phyloP scores from a whole-genome alignment of 2,113 vertebrate genomes.

The Odontesthes bonariensis region DNA sequence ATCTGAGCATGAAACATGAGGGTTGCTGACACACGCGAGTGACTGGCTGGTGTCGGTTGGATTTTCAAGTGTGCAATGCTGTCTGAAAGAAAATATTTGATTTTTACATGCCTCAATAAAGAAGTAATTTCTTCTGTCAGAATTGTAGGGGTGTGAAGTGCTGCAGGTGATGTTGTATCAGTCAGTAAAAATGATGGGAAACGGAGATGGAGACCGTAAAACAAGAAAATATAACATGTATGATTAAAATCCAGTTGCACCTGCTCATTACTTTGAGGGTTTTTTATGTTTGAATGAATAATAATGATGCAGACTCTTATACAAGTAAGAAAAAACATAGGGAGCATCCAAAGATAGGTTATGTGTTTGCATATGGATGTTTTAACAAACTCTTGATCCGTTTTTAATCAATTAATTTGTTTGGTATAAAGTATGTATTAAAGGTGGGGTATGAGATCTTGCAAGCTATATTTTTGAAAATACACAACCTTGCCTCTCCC shows the following conservation, averaged over 20 bases:
- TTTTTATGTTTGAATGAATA: neutral
- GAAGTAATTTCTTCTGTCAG: constrained; percentile 8
- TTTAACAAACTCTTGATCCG: too few relatives aligned
- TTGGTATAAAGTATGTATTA: too few relatives aligned
- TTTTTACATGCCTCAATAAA: constrained; percentile 10
- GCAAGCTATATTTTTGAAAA: too few relatives aligned
- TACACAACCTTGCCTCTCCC: too few relatives aligned
- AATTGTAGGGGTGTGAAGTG: constrained; percentile 18
- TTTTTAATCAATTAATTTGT: too few relatives aligned
- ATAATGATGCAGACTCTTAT: neutral
- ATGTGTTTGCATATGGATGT: too few relatives aligned
- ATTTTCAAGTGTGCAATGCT: constrained; percentile 1
- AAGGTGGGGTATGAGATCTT: too few relatives aligned
- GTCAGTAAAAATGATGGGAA: neutral
- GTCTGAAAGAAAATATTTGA: constrained; percentile 18
- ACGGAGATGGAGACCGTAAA: neutral
- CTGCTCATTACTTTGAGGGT: neutral
- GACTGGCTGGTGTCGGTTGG: constrained; percentile 14
- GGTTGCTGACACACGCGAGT: constrained; percentile 14
- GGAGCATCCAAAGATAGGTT: too few relatives aligned
- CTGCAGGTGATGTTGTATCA: neutral
- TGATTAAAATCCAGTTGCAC: neutral
- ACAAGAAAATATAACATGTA: neutral
- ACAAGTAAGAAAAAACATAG: too few relatives aligned
- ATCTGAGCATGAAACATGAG: constrained; percentile 41